Evolutionary conservation across 2,113 vertebrate species (phyloP), one percentile per base, ranked within the genome.

Genomic region (Urocolius indicus): DNA sequence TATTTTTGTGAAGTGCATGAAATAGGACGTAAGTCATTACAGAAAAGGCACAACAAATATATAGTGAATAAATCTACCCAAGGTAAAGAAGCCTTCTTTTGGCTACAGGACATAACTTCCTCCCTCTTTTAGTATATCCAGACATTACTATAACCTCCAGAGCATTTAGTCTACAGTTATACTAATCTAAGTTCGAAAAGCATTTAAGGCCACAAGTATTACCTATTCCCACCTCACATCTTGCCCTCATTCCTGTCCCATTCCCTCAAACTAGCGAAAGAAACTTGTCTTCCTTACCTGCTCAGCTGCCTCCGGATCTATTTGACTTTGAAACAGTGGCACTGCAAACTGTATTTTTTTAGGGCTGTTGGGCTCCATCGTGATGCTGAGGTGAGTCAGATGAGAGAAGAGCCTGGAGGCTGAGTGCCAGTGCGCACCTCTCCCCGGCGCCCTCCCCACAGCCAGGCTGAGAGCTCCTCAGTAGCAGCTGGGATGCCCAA

Each of bases 301-400:
- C 94, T 99, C 99, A 26, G 99, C 98, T 38, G 99, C 99, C 96
- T 99, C 99, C 0, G 99, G 99, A 93, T 99, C 99, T 96, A 99
- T 98, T 86, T 99, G 99, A 91, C 98, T 99, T 98, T 99, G 99
- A 89, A 99, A 98, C 17, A 98, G 98, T 43, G 99, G 99, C n/a
- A 98, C 98, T 21, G 98, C 98, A 93, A 99, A 99, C 77, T 99
- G 99, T 98, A 99, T 99, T 98, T 99, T 99, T 98, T 99, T 99
- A 36, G 99, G 99, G 96, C 99, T 99, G 98, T 99, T 98, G 95
- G 99, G 99, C 97, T 99, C 99, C 99, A 99, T 99, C n/a, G 74
- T 36, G 79, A 15, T 75, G 90, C 95, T n/a, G 95, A 95, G 95
- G 93, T 78, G 93, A 89, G 85, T 89, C 83, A 94, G 92, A 94